phyloP scores from a whole-genome alignment of 2,797 vertebrate species.

The Pygocentrus nattereri region DNA sequence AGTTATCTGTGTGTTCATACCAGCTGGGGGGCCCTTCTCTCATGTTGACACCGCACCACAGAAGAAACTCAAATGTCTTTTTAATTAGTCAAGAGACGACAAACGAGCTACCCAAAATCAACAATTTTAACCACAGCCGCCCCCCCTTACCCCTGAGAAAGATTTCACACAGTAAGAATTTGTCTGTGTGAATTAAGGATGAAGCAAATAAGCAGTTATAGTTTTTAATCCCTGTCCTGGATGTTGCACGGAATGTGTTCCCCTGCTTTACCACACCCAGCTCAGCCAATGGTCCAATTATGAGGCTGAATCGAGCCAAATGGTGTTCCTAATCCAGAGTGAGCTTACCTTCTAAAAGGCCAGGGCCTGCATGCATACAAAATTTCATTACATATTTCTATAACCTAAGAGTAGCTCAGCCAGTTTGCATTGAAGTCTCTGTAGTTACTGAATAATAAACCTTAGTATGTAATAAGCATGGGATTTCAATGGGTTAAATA shows the following conservation, averaged over 20 bases:
- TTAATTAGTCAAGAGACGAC: constrained; percentile 55
- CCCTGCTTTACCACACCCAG: not conserved
- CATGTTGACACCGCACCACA: not conserved
- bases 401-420: no score
- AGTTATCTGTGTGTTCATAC: not conserved
- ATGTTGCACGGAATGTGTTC: not conserved
- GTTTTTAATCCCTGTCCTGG: not conserved
- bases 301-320: no score
- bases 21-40: constrained; percentile 48
- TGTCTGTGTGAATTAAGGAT: not conserved
- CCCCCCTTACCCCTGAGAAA: constrained; percentile 3
- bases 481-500: no score
- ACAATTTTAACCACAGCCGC: not conserved
- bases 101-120: constrained; percentile 50
- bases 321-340: no score
- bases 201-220: not conserved
- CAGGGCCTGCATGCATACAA: no score
- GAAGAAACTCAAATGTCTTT: constrained; percentile 42
- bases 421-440: no score
- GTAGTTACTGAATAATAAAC: no score
- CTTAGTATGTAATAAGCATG: no score
- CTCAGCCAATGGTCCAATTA: no score
- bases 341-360: no score
- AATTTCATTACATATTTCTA: no score
- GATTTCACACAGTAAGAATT: not conserved